A percentile compares a stretch with the other conserved stretches of the same genome.
phyloP scores from a whole-genome alignment of 2,888 invertebrate genomes.

The Oscheius sp. region DNA sequence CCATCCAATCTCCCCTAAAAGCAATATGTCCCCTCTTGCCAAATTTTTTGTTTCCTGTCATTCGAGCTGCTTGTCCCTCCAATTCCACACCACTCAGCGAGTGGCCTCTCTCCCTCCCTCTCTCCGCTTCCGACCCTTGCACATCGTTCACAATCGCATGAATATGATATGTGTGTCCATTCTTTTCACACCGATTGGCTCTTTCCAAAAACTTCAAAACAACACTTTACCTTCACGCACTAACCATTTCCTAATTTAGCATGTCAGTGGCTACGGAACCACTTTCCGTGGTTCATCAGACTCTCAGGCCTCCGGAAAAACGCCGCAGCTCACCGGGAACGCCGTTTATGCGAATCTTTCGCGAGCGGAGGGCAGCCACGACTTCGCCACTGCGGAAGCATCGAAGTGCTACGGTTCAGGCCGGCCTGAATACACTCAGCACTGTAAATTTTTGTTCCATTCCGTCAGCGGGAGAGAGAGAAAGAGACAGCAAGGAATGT shows the following conservation, averaged over 20 bases:
- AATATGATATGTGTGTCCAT: slow-evolving; percentile 35
- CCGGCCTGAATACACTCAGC: slow-evolving; percentile 17
- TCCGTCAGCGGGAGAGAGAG: neutral
- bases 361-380: slow-evolving; percentile 17
- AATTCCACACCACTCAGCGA: no score
- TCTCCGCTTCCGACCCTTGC: slow-evolving; percentile 5
- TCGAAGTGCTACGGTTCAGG: slow-evolving; percentile 28
- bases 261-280: slow-evolving; percentile 23
- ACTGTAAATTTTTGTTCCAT: slow-evolving; percentile 15
- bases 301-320: slow-evolving; percentile 28
- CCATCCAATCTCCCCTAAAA: no score
- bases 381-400: slow-evolving; percentile 21
- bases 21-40: no score
- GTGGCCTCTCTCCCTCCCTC: neutral
- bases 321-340: slow-evolving; percentile 19
- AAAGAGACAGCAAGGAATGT: neutral
- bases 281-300: slow-evolving; percentile 13
- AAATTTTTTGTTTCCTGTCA: no score
- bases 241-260: slow-evolving; percentile 1
- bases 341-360: slow-evolving; percentile 12
- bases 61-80: no score
- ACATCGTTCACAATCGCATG: slow-evolving; percentile 36
- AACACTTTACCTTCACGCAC: neutral
- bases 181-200: slow-evolving; percentile 23
- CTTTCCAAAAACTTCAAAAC: slow-evolving; percentile 3